Evolutionary conservation across 2,797 vertebrate genomes (phyloP).

Genomic region (Tachyglossus aculeatus): DNA sequence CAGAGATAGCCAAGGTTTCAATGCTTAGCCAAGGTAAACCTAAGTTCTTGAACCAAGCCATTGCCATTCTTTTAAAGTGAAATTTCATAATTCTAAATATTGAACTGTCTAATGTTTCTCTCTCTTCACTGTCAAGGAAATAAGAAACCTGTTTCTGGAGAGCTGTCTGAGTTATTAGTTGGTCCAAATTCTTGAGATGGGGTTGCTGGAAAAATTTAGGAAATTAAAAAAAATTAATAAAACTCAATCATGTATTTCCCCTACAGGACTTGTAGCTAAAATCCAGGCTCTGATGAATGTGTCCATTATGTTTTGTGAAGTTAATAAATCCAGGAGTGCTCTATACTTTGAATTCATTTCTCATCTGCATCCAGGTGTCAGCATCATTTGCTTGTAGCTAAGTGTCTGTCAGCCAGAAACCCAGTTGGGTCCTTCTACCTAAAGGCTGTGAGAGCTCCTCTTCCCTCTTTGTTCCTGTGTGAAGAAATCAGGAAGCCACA

Average conservation of each 20-base stretch:
- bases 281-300: not conserved
- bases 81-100: conserved; percentile 6
- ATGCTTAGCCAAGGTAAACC: conserved; percentile 57
- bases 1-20: conserved; percentile 59
- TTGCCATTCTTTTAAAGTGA: conserved; percentile 10
- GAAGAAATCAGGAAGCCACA: no score
- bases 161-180: not conserved
- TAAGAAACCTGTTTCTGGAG: not conserved
- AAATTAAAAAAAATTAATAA: conserved; percentile 28
- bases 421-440: no score
- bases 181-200: not conserved
- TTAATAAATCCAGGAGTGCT: not conserved
- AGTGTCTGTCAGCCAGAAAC: conserved; percentile 14
- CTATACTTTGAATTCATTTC: conserved; percentile 10
- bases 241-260: conserved; percentile 7
- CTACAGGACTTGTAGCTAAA: not conserved
- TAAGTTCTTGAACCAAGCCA: conserved; percentile 33
- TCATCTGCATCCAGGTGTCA: conserved; percentile 1
- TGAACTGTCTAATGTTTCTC: not conserved
- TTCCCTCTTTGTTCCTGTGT: no score
- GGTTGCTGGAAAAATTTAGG: not conserved
- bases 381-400: conserved; percentile 27
- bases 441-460: no score
- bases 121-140: not conserved
- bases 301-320: conserved; percentile 12